Evolutionary conservation across 2,797 vertebrate genomes (phyloP), one percentile per base, ranked within the genome.

Genomic region (Scolopax bukidnonensis): DNA sequence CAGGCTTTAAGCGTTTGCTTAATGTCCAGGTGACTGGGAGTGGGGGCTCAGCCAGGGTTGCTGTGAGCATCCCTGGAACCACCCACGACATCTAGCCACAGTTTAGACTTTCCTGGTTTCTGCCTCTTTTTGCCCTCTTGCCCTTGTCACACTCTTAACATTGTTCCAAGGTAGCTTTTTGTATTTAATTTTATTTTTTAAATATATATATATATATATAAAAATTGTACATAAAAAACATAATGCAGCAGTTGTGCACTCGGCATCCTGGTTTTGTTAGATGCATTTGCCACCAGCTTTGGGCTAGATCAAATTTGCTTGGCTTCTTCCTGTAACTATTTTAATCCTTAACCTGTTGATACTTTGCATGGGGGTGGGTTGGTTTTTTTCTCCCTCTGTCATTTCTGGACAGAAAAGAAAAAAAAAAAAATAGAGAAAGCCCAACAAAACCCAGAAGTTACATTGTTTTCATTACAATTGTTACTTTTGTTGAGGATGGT

Each of bases 301-400:
- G 96, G 96, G 96, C 96, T 97, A 96, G 96, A 97, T 95, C 96
- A 94, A 96, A 95, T 90, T 86, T 70, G 43, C 75, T 94, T 8
- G 3, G 47, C 65, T 91, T 84, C 74, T 21, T 71, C 81, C 75
- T 70, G 15, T 84, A 71, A 33, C 32, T 45, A 9, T 89, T 84
- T 93, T 41, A 65, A 65, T 32, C 78, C 59, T 91, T 59, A 63
- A 65, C 73, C 30, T 84, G 41, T 68, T 80, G 40, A 24, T 68
- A 48, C 19, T 77, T 67, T 8, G 11, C 10, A 24, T 16, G 60
- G 60, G 10, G 38, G 15, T 6, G 8, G 21, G 3, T 13, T 15
- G 36, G 36, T 63, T 82, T 67, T 76, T 68, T 2, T 0, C 4
- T 43, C 15, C 5, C 12, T 56, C 54, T n/a, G 10, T 69, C 45